phyloP scores from a whole-genome alignment of 2,888 invertebrate species.

The Fabriciana adippe region DNA sequence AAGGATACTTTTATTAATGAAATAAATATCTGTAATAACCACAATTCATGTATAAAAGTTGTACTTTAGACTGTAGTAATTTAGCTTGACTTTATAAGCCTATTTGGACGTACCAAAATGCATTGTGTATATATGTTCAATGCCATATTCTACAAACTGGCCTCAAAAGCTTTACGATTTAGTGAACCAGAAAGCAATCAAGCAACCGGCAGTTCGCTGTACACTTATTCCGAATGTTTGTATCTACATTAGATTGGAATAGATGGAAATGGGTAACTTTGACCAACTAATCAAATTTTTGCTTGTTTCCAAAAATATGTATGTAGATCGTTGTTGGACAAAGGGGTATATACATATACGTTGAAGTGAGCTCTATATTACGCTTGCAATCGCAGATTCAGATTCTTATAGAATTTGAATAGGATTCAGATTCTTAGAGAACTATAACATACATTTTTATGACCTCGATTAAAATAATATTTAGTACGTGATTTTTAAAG shows the following conservation, averaged over 20 bases:
- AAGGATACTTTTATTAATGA: too few relatives aligned
- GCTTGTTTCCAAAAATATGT: not conserved
- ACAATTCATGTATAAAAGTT: too few relatives aligned
- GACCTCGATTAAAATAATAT: not conserved
- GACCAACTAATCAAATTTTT: not conserved
- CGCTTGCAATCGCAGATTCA: too few relatives aligned
- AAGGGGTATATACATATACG: too few relatives aligned
- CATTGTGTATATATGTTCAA: not conserved
- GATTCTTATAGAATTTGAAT: too few relatives aligned
- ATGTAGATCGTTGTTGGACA: too few relatives aligned
- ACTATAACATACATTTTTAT: not conserved
- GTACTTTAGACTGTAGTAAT: not conserved
- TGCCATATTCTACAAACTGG: conserved; percentile 9
- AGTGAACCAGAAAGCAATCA: conserved; percentile 23
- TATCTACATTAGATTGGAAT: not conserved
- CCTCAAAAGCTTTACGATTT: conserved; percentile 12
- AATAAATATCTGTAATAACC: too few relatives aligned
- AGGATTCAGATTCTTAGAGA: too few relatives aligned
- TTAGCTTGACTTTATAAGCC: not conserved
- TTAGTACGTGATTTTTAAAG: too few relatives aligned
- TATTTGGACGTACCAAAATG: not conserved
- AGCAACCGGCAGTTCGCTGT: conserved; percentile 5
- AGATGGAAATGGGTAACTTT: not conserved
- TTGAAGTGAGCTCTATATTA: too few relatives aligned
- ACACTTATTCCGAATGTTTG: conserved; percentile 14